Base-by-base conservation (phyloP, 2,113 vertebrate genomes). In the Heterochromis multidens region DNA sequence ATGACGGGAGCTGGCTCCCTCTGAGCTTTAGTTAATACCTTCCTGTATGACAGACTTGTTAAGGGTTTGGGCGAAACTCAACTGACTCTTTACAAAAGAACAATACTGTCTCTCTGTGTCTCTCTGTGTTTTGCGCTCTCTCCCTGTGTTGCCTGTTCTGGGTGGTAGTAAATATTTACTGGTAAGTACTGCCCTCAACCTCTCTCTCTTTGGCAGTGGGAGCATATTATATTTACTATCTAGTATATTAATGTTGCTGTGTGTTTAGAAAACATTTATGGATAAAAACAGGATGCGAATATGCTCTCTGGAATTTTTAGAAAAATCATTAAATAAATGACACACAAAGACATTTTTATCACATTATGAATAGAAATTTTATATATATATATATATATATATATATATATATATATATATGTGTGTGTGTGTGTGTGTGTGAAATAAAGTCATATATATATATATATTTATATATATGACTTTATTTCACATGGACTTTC, bases 21-120 rank as follows among this genome's bases (percentile, higher is more conserved):
- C 90, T 37, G 82, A 93, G 92, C 91, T 93, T 92, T 90, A 90
- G 86, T 93, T 95, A 95, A 95, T 94, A 94, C 93, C 93, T 89
- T 92, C 93, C 89, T 91, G 70, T 89, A 91, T 92, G 87, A 86
- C 88, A 87, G 90, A 90, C 86, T 93, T 93, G 94, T 93, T 89
- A 94, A 93, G 81, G 87, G 84, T 94, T 91, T 89, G 91, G 84
- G 79, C 85, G 82, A 91, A 94, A 93, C 89, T 94, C 85, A 85
- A 87, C 80, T 37, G 21, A 79, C 67, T 87, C 77, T 85, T 58
- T 76, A 89, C 29, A 88, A 85, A 80, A 85, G 78, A 91, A 87
- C 82, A 92, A 86, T 80, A 62, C 37, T 67, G 62, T 52, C 49
- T 81, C n/a, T 49, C 54, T 23, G n/a, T 57, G 16, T 54, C 52